Evolutionary conservation across 2,113 vertebrate species (phyloP).

Genomic region (Origma solitaria): DNA sequence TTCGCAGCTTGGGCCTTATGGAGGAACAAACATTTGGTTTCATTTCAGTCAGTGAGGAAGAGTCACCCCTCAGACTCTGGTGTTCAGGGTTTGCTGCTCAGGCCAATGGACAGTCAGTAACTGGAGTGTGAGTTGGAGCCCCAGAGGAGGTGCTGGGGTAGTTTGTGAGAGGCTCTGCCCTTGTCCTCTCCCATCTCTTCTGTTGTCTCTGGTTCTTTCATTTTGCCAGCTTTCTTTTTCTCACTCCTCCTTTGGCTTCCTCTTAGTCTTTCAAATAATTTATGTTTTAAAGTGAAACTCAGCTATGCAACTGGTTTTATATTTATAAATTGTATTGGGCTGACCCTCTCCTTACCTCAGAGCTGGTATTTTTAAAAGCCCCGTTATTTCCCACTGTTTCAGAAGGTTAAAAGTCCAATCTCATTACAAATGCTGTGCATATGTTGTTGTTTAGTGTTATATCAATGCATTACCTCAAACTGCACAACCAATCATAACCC

Average conservation of each 20-base stretch:
- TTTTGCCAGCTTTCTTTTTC: neutral
- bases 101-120: neutral
- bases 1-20: neutral
- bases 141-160: neutral
- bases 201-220: neutral
- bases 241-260: neutral
- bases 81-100: neutral
- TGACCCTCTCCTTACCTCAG: constrained; percentile 59
- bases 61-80: neutral
- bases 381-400: constrained; percentile 27
- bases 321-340: constrained; percentile 37
- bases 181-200: neutral
- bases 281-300: constrained; percentile 11
- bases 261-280: neutral
- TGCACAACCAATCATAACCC: neutral
- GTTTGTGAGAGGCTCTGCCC: neutral
- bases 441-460: constrained; percentile 54
- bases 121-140: neutral
- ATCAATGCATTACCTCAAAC: neutral
- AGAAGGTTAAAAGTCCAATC: constrained; percentile 64
- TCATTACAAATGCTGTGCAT: constrained; percentile 36
- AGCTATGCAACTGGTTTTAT: constrained; percentile 29
- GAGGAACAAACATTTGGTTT: neutral
- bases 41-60: neutral
- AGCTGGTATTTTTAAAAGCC: constrained; percentile 64